Evolutionary conservation across 2,113 vertebrate species (phyloP), one percentile per base, ranked within the genome.

Genomic region (Pao palembangensis): DNA sequence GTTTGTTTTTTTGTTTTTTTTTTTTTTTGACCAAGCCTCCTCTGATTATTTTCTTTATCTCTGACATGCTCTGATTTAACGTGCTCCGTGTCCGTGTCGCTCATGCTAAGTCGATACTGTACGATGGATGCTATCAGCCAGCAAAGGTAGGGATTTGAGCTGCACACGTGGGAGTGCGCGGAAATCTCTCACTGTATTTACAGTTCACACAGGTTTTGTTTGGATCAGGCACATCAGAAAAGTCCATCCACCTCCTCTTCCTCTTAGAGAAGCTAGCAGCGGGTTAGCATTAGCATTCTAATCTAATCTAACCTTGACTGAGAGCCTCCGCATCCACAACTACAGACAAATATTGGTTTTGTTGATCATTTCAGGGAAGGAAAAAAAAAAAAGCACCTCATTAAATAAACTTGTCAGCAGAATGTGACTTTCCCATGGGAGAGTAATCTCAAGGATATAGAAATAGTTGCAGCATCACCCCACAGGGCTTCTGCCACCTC

Each of bases 321-420:
- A 55, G 68, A 69, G 56, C 63, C 77, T 62, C 56, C 31, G 58
- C 62, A 42, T 85, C 72, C 79, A 63, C 51, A 71, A 78, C 79
- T 72, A 80, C 58, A 79, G 79, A 78, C 79, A 85, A 83, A 88
- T 88, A 87, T 88, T 85, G 80, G 79, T 85, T 88, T 90, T 87
- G 77, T 82, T 79, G 73, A 85, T 82, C 84, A 82, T 81, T 82
- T 55, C 69, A 16, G 38, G 0, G 17, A 13, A 18, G 17, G 17
- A 6, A 46, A 60, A 56, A 61, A 63, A 63, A 59, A 72, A 74
- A 67, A 87, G 80, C 76, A 75, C 70, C 64, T 72, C 78, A 67
- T 57, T 81, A 82, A 82, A 79, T 82, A 84, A 87, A 83, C 75
- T 75, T 76, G 75, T 82, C 61, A 59, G 81, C 76, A 69, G 78